Percentiles rank a stretch among this genome's conserved stretches.
These are phyloP conservation scores for Gymnorhina tibicen DNA, from an alignment of 2,113 vertebrate species.

Conservation along the genomic window DNA sequence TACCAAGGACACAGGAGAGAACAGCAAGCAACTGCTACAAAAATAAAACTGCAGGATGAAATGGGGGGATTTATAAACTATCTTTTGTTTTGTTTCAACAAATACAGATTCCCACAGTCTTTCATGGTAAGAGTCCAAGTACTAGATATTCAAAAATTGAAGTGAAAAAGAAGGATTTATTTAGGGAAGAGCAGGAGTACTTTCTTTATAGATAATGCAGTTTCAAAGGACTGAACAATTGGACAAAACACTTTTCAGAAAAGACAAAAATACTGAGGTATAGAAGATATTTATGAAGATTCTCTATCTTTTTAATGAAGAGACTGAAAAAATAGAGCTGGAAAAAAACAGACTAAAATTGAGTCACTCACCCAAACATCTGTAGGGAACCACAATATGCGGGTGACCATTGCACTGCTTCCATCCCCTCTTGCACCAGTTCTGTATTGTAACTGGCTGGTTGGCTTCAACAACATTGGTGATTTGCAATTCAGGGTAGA, in stretches of 20 bases:
- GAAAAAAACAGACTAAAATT: background rate
- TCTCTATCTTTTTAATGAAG: background rate
- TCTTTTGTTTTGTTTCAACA: background rate
- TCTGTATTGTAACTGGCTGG: conserved; percentile 94
- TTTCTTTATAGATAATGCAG: background rate
- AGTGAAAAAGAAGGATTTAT: background rate
- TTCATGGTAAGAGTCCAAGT: background rate
- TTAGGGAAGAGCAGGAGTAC: background rate
- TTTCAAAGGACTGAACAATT: background rate
- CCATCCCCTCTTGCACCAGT: conserved; percentile 95
- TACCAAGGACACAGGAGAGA: background rate
- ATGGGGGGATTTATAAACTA: background rate
- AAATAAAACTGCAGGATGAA: background rate
- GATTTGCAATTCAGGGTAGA: conserved; percentile 96
- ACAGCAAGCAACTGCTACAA: background rate
- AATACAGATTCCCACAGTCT: background rate
- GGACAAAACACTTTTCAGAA: background rate
- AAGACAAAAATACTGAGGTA: background rate
- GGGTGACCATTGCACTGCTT: conserved; percentile 90
- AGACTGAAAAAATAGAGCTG: background rate
- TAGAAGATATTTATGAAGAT: background rate
- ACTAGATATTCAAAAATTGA: background rate
- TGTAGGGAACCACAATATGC: conserved; percentile 95
- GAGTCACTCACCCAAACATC: conserved; percentile 87
- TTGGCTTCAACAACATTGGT: conserved; percentile 99